Percentiles rank a stretch among this genome's conserved stretches.
These are phyloP conservation scores for Sesia bembeciformis DNA, from an alignment of 2,888 invertebrate genomes.

Conservation along the genomic window DNA sequence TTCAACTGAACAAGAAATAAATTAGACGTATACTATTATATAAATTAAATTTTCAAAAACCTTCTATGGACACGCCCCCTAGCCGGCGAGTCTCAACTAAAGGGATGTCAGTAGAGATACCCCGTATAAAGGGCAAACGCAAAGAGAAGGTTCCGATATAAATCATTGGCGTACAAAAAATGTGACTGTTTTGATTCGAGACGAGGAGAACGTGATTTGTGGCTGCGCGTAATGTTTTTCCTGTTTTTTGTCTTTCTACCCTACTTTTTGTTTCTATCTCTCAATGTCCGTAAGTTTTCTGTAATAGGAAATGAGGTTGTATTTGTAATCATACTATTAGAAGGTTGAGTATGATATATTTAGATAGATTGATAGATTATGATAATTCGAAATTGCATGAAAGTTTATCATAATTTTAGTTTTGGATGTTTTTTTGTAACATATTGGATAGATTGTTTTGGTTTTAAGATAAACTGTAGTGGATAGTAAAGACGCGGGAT, in stretches of 20 bases:
- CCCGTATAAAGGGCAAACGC: conserved; percentile 24
- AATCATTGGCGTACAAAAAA: conserved; percentile 33
- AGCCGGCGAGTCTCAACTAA: conserved; percentile 13
- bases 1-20: no score
- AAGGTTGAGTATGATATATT: no score
- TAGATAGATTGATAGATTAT: no score
- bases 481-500: no score
- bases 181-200: conserved; percentile 20
- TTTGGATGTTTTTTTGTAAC: no score
- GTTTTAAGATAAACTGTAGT: no score
- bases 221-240: conserved; percentile 10
- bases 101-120: conserved; percentile 19
- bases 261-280: neutral
- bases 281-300: neutral
- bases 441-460: no score
- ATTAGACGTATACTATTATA: no score
- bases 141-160: conserved; percentile 30
- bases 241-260: conserved; percentile 1
- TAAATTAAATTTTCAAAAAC: neutral
- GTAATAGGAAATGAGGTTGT: no score
- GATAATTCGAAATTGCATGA: no score
- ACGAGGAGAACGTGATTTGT: conserved; percentile 18
- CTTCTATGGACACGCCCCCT: conserved; percentile 11
- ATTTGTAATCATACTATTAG: no score
- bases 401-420: no score